phyloP scores from a whole-genome alignment of 1,140 invertebrate genomes.

The Dinothrombium tinctorium region DNA sequence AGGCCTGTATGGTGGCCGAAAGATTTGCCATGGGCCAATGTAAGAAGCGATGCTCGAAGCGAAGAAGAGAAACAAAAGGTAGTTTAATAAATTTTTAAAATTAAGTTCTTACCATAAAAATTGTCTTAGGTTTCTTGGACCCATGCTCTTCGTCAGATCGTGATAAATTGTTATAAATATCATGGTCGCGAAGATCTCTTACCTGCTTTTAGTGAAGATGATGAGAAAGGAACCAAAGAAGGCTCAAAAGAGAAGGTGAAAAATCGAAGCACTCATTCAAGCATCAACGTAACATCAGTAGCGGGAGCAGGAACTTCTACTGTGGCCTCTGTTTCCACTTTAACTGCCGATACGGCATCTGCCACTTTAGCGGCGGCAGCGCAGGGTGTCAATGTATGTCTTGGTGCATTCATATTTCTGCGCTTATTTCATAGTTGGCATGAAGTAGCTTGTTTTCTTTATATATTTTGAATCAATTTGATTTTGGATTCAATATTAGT shows the following conservation, averaged over 20 bases:
- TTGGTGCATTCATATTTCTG: neutral
- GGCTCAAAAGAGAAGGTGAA: constrained; percentile 15
- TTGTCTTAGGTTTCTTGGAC: constrained; percentile 76
- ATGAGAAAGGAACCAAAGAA: constrained; percentile 34
- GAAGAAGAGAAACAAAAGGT: constrained; percentile 95
- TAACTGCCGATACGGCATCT: constrained; percentile 6
- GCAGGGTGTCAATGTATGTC: constrained; percentile 11
- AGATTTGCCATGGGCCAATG: constrained; percentile 90
- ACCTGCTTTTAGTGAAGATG: constrained; percentile 76
- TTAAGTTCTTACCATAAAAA: neutral
- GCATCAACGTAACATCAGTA: constrained; percentile 2
- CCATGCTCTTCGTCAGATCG: constrained; percentile 83
- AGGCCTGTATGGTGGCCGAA: constrained; percentile 91
- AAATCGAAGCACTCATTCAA: constrained; percentile 3
- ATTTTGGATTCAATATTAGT: neutral
- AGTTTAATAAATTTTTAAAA: constrained; percentile 10
- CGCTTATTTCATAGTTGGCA: neutral
- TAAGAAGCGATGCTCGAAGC: constrained; percentile 79
- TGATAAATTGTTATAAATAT: constrained; percentile 94
- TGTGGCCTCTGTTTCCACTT: neutral
- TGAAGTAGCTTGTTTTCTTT: neutral
- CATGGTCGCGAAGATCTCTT: constrained; percentile 84
- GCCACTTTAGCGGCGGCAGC: constrained; percentile 9
- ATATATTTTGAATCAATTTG: neutral
- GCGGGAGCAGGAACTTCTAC: neutral